Base-by-base conservation (phyloP, 2,888 invertebrate genomes). In the Zelleria hepariella region DNA sequence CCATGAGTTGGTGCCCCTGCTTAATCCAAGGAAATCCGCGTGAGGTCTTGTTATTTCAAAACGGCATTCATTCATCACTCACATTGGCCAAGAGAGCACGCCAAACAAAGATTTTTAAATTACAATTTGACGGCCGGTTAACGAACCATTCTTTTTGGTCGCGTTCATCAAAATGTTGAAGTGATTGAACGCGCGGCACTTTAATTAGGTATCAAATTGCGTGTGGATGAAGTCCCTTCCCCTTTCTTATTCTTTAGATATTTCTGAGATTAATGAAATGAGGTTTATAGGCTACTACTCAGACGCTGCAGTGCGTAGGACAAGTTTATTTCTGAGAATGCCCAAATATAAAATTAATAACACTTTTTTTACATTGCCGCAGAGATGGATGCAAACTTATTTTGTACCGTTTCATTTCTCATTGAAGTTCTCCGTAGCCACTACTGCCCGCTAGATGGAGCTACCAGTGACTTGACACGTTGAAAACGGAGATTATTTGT, bases 371-470 rank as follows among this genome's bases (percentile, higher is more conserved):
- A n/a, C n/a, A n/a, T n/a, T n/a, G n/a, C n/a, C n/a, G n/a, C n/a
- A n/a, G n/a, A n/a, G n/a, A n/a, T n/a, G n/a, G n/a, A n/a, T n/a
- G n/a, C n/a, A n/a, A n/a, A n/a, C n/a, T n/a, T n/a, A n/a, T n/a
- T n/a, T n/a, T n/a, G n/a, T n/a, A n/a, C 32, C 15, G 10, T 42
- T 3, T 42, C 32, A 7, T 32, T 2, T 32, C 8, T 32, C 32
- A 32, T 32, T 8, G 10, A 7, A 32, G 10, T 32, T 5, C 8
- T 7, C 10, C 5, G 32, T 32, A 32, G 65, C 65, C 63, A 77
- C 83, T 83, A 82, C 80, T 74, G 74, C 62, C 75, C 77, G 73
- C 70, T 73, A 83, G 84, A 82, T 86, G 61, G 76, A 73, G 73
- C 70, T 64, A 77, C 74, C 65, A 78, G 82, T 80, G 80, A 78